phyloP scores from a whole-genome alignment of 2,888 invertebrate genomes.

The Oxycera nigricornis region DNA sequence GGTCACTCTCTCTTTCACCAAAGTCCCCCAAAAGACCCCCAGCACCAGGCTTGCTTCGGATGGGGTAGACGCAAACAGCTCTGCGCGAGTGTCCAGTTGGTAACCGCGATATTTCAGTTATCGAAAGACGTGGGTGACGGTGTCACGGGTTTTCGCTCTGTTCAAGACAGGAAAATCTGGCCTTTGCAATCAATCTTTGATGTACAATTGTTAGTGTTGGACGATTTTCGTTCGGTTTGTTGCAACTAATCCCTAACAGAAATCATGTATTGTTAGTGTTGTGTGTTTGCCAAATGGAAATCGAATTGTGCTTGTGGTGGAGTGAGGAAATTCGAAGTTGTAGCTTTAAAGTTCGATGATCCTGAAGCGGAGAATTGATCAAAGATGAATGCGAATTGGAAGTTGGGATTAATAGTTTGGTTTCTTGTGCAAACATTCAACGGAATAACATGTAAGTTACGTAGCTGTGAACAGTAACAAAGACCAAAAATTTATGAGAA shows the following conservation, averaged over 20 bases:
- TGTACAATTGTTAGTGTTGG: neutral
- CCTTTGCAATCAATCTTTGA: neutral
- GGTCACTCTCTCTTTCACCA: constrained; percentile 18
- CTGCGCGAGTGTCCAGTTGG: neutral
- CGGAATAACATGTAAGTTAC: constrained; percentile 53
- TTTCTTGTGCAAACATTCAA: neutral
- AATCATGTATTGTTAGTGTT: neutral
- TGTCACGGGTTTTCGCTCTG: neutral
- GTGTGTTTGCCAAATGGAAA: constrained; percentile 19
- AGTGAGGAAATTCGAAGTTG: constrained; percentile 10
- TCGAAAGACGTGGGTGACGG: neutral
- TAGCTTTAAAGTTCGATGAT: constrained; percentile 33
- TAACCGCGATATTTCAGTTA: neutral
- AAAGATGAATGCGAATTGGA: constrained; percentile 18
- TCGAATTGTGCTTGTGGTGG: constrained; percentile 7
- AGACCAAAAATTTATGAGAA: too few relatives aligned
- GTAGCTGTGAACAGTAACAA: neutral
- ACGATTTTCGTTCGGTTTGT: neutral
- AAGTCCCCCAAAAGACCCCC: neutral
- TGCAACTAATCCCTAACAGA: neutral
- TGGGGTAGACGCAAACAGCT: neutral
- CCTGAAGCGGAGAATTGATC: neutral
- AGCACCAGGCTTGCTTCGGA: neutral
- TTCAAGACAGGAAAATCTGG: neutral
- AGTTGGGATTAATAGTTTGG: neutral